Conservation (phyloP, 1,140 invertebrate genomes). For the Pygmarrhopalites habei region DNA sequence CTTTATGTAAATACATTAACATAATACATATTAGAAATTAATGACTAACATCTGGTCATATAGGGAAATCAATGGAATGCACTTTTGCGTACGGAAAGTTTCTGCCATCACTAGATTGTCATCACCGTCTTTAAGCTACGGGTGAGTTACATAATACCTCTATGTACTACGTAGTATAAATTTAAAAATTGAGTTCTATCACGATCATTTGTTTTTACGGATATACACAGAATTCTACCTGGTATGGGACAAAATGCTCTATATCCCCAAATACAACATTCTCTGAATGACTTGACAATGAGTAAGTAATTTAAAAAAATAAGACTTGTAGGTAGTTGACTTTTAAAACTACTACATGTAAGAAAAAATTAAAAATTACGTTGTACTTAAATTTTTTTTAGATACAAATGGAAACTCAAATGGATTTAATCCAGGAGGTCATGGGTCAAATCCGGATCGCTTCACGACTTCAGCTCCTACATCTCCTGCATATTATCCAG, state of each 20-base stretch:
- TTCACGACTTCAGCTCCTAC: constrained; percentile 4
- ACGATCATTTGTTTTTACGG: background rate
- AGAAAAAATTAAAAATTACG: background rate
- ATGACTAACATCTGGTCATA: background rate
- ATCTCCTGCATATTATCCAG: background rate
- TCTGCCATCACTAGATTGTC: constrained; percentile 34
- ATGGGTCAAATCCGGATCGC: background rate
- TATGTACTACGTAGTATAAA: background rate
- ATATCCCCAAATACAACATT: constrained; percentile 28
- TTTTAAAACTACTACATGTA: background rate
- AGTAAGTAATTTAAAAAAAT: constrained; percentile 6
- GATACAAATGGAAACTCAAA: constrained; percentile 8
- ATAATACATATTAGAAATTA: background rate
- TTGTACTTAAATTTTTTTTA: background rate
- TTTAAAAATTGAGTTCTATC: background rate
- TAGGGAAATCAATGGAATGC: constrained; percentile 46
- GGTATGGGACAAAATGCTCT: constrained; percentile 7
- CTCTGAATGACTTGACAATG: constrained; percentile 23
- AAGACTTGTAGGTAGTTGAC: background rate
- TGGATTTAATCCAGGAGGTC: background rate
- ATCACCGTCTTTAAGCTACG: constrained; percentile 29
- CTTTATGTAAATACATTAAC: background rate
- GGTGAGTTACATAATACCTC: constrained; percentile 15
- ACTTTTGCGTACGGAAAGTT: constrained; percentile 35
- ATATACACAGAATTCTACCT: constrained; percentile 22